These are phyloP conservation scores for Poecilia velifera DNA, from an alignment of 2,797 vertebrate species.

Conservation along the genomic window DNA sequence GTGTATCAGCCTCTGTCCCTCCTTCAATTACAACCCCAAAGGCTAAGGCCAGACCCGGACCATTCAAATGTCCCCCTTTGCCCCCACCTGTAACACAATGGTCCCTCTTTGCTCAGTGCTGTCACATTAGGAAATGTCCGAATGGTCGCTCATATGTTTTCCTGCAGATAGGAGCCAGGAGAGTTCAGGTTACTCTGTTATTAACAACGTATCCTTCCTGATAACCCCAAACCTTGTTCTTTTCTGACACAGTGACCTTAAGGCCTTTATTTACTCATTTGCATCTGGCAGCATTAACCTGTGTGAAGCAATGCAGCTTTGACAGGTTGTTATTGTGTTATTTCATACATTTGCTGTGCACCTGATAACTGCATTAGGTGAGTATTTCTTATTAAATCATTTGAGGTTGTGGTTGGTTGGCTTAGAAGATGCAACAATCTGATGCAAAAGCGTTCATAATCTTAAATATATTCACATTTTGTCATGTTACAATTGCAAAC, in stretches of 20 bases:
- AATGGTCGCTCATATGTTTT: constrained; percentile 79
- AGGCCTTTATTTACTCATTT: constrained; percentile 54
- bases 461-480: background rate
- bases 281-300: constrained; percentile 42
- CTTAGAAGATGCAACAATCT: background rate
- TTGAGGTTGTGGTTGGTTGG: background rate
- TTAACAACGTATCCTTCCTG: constrained; percentile 74
- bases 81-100: constrained; percentile 73
- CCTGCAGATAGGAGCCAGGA: constrained; percentile 65
- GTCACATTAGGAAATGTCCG: constrained; percentile 75
- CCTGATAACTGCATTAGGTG: constrained; percentile 11
- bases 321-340: constrained; percentile 8
- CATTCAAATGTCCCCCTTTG: constrained; percentile 37
- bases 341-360: constrained; percentile 1
- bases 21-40: constrained; percentile 76
- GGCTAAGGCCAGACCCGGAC: constrained; percentile 57
- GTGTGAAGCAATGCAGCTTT: constrained; percentile 37
- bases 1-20: constrained; percentile 55
- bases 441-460: background rate
- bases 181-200: constrained; percentile 76
- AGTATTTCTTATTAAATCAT: background rate
- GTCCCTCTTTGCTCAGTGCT: constrained; percentile 66
- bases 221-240: constrained; percentile 54
- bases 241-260: constrained; percentile 31
- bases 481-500: background rate